Conservation (phyloP, 2,797 vertebrate species). For the Rhabdophis nuchalis region DNA sequence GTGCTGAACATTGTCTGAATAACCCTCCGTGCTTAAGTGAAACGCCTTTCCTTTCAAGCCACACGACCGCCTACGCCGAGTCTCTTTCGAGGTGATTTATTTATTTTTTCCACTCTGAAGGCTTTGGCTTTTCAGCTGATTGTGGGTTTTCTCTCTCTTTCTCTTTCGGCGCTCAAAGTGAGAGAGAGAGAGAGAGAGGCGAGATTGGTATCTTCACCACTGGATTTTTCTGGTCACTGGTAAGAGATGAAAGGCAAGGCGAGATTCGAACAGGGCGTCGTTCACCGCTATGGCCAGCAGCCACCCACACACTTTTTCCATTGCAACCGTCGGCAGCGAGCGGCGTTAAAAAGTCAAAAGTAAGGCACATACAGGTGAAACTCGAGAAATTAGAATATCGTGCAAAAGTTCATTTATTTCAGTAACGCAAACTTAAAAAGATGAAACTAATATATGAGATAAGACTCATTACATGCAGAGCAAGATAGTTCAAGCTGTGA, state of each 20-base stretch:
- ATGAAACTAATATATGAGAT: too few species aligned
- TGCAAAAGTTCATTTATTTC: too few species aligned
- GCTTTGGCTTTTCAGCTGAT: accelerated
- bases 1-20: neutral
- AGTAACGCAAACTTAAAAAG: too few species aligned
- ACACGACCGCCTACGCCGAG: neutral
- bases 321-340: neutral
- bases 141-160: neutral
- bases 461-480: too few species aligned
- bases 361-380: accelerated
- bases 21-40: neutral
- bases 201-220: accelerated
- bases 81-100: neutral
- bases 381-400: too few species aligned
- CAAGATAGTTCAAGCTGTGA: too few species aligned
- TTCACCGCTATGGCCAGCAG: accelerated
- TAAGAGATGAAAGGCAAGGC: neutral
- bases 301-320: constrained; percentile 54
- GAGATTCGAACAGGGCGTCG: accelerated
- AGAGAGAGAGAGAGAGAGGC: neutral
- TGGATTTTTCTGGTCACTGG: neutral
- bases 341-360: neutral
- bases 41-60: neutral
- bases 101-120: too few species aligned
- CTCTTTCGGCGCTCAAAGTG: accelerated